Base-by-base conservation (phyloP, 2,888 invertebrate species). In the Plebejus argus region DNA sequence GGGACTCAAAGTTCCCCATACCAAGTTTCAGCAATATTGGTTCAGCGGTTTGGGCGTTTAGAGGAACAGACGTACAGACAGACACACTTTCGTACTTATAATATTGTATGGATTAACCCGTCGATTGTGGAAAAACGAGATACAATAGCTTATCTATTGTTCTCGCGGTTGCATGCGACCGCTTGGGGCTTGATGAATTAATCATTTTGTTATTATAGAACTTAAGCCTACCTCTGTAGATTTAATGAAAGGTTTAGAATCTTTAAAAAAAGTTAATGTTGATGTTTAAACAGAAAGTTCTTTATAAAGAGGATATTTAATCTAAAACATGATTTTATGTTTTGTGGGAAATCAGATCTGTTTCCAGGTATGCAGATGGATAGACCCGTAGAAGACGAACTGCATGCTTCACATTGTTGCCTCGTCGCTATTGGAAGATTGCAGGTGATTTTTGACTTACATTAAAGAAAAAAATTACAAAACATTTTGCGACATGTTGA, bases 401-500 rank as follows among this genome's bases (percentile, higher is more conserved):
- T 96, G 82, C 96, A 97, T 83, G 95, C 96, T 23, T 97, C 97
- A 66, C 98, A 99, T 90, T 99, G 98, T 91, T 99, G 99, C 91
- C 95, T 99, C 83, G 99, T 99, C 76, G 99, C 99, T 79, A 99
- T 99, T 86, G 99, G 99, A 61, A 95, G 99, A 78, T 95, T 99
- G 79, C 99, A 99, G 95, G 96, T 92, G 82, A 77, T 66, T 70
- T 79, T 35, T 28, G 15, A 66, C 10, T 18, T 18, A 15, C 10
- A 45, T 58, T 35, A 15, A 28, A 18, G 18, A 53, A 53, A 18
- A 18, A 53, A 18, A 3, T 18, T 53, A 18, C 4, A 49, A 49
- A 49, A 49, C 15, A 49, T 18, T 53, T 53, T 18, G 7, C 58
- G 58, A 56, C 18, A n/a, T 56, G n/a, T 56, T 6, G 0, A 56